Base-by-base conservation (phyloP, 2,113 vertebrate species). In the Urocolius indicus region DNA sequence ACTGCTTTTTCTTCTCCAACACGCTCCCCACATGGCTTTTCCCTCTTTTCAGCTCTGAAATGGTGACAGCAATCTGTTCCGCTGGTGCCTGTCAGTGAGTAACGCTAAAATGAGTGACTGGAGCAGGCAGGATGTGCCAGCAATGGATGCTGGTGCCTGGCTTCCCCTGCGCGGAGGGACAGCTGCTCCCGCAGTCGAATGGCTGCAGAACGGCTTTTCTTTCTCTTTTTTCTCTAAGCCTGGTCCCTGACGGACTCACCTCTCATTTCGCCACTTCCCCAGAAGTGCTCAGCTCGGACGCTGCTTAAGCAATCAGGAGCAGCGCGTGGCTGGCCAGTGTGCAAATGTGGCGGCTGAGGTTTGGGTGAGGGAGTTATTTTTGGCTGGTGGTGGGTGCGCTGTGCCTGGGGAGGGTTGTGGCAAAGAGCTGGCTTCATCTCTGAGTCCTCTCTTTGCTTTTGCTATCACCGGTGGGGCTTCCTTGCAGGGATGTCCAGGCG, bases 31-130 rank as follows among this genome's bases (percentile, higher is more conserved):
- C 81, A 76, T 81, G 89, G 68, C 57, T 93, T 38, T 24, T 66
- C 38, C 20, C 11, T 48, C 13, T 62, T 8, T 82, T 77, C 89
- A 68, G 85, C 83, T 82, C 90, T 2, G 62, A 84, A 68, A 85
- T 85, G 84, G 87, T 18, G 62, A 80, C 91, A 90, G 88, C 86
- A 93, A 87, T 91, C 95, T 96, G 93, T 85, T 93, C 41, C 4
- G 3, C 48, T 24, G 73, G 71, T 69, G 82, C 62, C 27, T 85
- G 85, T 84, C 69, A 41, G 85, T 61, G 91, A 76, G 75, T 71
- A 21, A 80, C 24, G 87, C 87, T 84, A 32, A 78, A 49, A 72
- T 54, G 93, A 94, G 91, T 83, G 93, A 88, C 68, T 95, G 5
- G 77, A 84, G 91, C 54, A 27, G 78, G 94, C 2, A 1, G 82